Evolutionary conservation across 2,888 invertebrate genomes (phyloP), one percentile per base, ranked within the genome.

Genomic region (Dione vanillae): DNA sequence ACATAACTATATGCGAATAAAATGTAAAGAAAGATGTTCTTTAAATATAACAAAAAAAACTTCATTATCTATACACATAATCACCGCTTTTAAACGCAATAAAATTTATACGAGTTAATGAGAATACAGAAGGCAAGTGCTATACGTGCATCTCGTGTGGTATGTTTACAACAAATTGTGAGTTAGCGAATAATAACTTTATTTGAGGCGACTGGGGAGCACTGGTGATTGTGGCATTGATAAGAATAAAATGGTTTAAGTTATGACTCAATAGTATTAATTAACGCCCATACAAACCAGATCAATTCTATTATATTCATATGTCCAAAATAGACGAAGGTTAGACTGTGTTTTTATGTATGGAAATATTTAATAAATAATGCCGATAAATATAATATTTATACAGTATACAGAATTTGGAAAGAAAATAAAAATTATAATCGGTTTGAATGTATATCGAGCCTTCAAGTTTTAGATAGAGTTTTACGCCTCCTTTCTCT

Each of bases 251-350:
- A 64, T 54, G 62, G 62, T 61, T 40, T 51, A 69, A 64, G 40
- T 54, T 54, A 52, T 16, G 52, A 45, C 8, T 11, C 19, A 45
- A 54, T 19, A 62, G 49, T n/a, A 12, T 51, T 43, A 43, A 35
- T 35, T 64, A 45, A 56, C 37, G 62, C 62, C 62, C 43, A 58
- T 51, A 40, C 58, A 61, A 71, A 71, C 52, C 40, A 61, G 54
- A 54, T 54, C 67, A 43, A 19, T 16, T 56, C n/a, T 52, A 54
- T 45, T 45, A 49, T 64, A 16, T 56, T 56, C 56, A 37, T 1
- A 11, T 40, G n/a, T 27, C 64, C 69, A 47, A 61, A 65, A 62
- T 65, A 61, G 41, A 19, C 20, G 69, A 69, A 71, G 71, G 69
- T 41, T 40, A 65, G n/a, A 27, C 1, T 5, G 1, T 40, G 8